Percentiles rank a stretch among this genome's conserved stretches.
These are phyloP conservation scores for Tachina grossa DNA, from an alignment of 2,888 invertebrate genomes.

Conservation along the genomic window DNA sequence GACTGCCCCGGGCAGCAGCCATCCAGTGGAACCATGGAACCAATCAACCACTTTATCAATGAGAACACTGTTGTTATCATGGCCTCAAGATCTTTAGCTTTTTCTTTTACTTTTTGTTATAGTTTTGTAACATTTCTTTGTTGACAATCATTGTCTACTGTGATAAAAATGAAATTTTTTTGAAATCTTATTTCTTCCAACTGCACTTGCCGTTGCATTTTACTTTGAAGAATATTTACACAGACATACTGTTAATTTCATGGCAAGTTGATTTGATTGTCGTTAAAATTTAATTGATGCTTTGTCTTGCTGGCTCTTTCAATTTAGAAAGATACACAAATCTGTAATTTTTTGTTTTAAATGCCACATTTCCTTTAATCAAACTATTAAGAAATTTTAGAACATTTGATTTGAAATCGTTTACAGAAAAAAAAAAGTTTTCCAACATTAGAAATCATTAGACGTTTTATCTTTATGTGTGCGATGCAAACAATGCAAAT, in stretches of 20 bases:
- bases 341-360: conserved; percentile 41
- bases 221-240: conserved; percentile 25
- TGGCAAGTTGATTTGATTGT: conserved; percentile 64
- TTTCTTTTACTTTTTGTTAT: conserved; percentile 11
- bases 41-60: conserved; percentile 68
- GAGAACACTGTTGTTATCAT: conserved; percentile 68
- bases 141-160: conserved; percentile 52
- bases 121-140: conserved; percentile 31
- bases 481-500: conserved; percentile 11
- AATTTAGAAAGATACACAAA: conserved; percentile 33
- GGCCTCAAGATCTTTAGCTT: conserved; percentile 46
- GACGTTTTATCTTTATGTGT: conserved; percentile 1
- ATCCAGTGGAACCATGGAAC: background rate
- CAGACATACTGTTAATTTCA: conserved; percentile 28
- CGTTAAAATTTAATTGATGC: conserved; percentile 63
- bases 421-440: background rate
- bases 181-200: conserved; percentile 35
- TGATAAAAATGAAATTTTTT: background rate
- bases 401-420: conserved; percentile 1
- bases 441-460: background rate
- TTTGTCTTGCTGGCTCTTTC: conserved; percentile 26
- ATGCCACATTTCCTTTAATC: conserved; percentile 41
- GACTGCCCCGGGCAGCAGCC: background rate
- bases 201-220: conserved; percentile 52
- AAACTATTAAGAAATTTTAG: conserved; percentile 5